Conservation (phyloP, 2,797 vertebrate species). For the Tenualosa thibaudeaui region DNA sequence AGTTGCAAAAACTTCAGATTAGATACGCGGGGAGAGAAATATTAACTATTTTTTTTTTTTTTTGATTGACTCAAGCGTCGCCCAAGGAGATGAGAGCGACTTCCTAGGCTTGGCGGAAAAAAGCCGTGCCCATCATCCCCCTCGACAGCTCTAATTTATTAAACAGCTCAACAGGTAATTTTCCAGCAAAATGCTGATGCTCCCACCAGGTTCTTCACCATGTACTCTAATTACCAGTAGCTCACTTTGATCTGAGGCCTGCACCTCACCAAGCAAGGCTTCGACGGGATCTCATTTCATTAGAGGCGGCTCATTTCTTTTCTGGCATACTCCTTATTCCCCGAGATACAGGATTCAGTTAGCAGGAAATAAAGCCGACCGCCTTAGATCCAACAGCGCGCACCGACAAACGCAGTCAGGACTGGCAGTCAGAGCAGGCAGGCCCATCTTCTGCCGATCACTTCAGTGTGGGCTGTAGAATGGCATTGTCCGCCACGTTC, state of each 20-base stretch:
- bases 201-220: slow-evolving; percentile 61
- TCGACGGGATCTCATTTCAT: slow-evolving; percentile 66
- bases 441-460: slow-evolving; percentile 26
- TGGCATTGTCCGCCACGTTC: slow-evolving; percentile 24
- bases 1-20: slow-evolving; percentile 56
- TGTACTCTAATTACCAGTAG: slow-evolving; percentile 70
- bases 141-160: slow-evolving; percentile 67
- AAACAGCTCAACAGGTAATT: slow-evolving; percentile 75
- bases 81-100: slow-evolving; percentile 64
- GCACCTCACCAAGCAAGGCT: slow-evolving; percentile 60
- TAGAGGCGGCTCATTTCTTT: slow-evolving; percentile 64
- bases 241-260: slow-evolving; percentile 69
- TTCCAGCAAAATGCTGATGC: slow-evolving; percentile 72
- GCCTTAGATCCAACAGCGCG: slow-evolving; percentile 55
- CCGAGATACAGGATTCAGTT: slow-evolving; percentile 62
- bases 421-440: slow-evolving; percentile 30
- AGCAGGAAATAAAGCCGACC: slow-evolving; percentile 55
- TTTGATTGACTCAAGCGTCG: slow-evolving; percentile 52
- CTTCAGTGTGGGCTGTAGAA: slow-evolving; percentile 41
- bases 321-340: slow-evolving; percentile 60
- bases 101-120: slow-evolving; percentile 53
- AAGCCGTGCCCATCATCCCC: slow-evolving; percentile 45
- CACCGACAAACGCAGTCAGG: slow-evolving; percentile 51
- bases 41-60: slow-evolving; percentile 57
- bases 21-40: slow-evolving; percentile 58